Evolutionary conservation across 2,113 vertebrate genomes (phyloP).

Genomic region (Cisticola juncidis): DNA sequence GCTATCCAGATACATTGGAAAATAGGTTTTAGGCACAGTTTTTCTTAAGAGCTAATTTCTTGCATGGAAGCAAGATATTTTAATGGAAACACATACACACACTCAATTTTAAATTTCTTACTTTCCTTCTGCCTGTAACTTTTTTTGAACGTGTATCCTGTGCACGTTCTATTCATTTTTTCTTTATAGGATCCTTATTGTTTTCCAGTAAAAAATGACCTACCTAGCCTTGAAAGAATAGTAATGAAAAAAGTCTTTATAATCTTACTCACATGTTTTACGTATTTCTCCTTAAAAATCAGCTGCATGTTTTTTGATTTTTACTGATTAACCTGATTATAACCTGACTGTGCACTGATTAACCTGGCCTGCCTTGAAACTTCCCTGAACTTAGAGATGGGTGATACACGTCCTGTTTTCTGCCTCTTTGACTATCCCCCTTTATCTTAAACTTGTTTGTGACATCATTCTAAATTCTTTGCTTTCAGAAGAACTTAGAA

Average conservation of each 20-base stretch:
- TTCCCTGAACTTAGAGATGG: neutral
- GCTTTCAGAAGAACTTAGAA: slow-evolving; percentile 73
- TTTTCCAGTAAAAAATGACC: neutral
- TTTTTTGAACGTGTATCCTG: neutral
- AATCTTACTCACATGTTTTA: neutral
- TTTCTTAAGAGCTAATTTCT: neutral
- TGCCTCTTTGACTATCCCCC: neutral
- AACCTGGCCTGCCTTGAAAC: neutral
- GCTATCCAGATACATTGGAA: slow-evolving; percentile 83
- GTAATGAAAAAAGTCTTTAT: neutral
- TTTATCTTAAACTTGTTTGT: neutral
- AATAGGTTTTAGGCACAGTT: slow-evolving; percentile 62
- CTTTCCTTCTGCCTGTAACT: neutral
- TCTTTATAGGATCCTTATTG: neutral
- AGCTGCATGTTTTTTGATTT: neutral
- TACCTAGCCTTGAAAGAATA: neutral
- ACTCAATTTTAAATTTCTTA: neutral
- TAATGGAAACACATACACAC: neutral
- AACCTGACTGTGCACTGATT: neutral
- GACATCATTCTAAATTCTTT: neutral
- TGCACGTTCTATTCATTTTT: neutral
- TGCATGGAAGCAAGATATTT: neutral
- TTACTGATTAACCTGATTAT: neutral
- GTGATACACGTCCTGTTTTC: neutral
- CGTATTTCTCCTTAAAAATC: neutral